Percentiles rank a stretch among this genome's conserved stretches.
phyloP scores from a whole-genome alignment of 2,113 vertebrate genomes.

The Lichenostomus cassidix region DNA sequence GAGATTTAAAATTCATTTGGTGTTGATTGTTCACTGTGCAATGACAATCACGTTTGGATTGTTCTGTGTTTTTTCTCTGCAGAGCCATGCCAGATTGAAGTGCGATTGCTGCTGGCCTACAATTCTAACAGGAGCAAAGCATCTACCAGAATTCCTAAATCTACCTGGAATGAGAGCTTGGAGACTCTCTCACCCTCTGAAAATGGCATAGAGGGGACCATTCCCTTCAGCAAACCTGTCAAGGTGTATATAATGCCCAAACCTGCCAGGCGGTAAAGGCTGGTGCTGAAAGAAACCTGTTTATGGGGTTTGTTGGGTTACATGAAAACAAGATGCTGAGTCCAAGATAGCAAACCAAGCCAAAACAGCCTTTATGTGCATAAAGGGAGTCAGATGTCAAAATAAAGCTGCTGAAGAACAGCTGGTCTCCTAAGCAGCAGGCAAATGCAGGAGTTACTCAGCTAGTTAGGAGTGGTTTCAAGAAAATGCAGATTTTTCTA shows the following conservation, averaged over 20 bases:
- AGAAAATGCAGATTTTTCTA: background rate
- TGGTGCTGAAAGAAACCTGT: accelerated
- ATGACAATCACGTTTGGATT: background rate
- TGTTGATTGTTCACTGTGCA: background rate
- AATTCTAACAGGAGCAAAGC: conserved; percentile 78
- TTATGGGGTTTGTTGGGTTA: background rate
- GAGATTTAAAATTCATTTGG: background rate
- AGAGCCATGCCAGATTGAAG: conserved; percentile 95
- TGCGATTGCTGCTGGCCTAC: conserved; percentile 91
- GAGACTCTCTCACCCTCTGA: conserved; percentile 78
- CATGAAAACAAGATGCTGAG: background rate
- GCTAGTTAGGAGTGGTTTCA: background rate
- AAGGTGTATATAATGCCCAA: conserved; percentile 98
- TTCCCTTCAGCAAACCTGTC: conserved; percentile 91
- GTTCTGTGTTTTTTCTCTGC: background rate
- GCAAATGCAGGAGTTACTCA: background rate
- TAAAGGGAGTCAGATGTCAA: background rate
- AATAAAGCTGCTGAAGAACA: background rate
- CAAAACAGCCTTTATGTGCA: background rate
- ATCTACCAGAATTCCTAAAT: conserved; percentile 60
- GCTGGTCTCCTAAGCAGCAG: background rate
- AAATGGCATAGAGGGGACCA: conserved; percentile 87
- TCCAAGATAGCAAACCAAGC: background rate
- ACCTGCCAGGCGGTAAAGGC: conserved; percentile 83
- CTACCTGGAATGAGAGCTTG: conserved; percentile 79